phyloP scores from a whole-genome alignment of 1,140 invertebrate genomes.

The Polypedilum pembai region DNA sequence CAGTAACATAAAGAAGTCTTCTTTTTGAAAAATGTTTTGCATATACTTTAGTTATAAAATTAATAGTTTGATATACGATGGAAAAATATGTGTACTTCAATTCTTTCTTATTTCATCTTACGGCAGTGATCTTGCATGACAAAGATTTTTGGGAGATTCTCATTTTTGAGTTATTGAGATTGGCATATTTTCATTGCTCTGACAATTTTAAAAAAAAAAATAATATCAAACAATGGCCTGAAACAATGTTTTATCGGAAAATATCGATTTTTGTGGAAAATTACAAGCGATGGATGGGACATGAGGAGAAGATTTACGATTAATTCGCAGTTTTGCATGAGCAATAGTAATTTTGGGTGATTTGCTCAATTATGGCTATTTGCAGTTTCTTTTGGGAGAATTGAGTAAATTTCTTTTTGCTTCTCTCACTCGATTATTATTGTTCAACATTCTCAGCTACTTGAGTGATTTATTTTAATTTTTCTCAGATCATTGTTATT shows the following conservation, averaged over 20 bases:
- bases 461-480: no score
- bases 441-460: no score
- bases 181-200: not conserved
- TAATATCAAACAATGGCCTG: not conserved
- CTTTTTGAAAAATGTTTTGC: no score
- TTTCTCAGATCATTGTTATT: no score
- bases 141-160: not conserved
- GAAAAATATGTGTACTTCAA: not conserved
- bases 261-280: not conserved
- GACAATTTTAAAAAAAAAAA: not conserved
- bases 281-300: not conserved
- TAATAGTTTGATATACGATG: slow-evolving; percentile 4
- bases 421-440: no score
- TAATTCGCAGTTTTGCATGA: not conserved
- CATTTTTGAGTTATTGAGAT: slow-evolving; percentile 19
- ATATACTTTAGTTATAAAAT: not conserved
- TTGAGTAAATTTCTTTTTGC: no score
- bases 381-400: not conserved
- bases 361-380: slow-evolving; percentile 4
- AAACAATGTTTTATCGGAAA: slow-evolving; percentile 18
- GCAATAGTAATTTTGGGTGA: slow-evolving; percentile 11
- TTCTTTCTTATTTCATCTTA: not conserved
- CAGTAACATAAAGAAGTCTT: no score
- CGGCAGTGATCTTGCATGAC: not conserved
- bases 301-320: not conserved